Evolutionary conservation across 1,140 invertebrate species (phyloP).

Genomic region (Anoplolepis gracilipes): DNA sequence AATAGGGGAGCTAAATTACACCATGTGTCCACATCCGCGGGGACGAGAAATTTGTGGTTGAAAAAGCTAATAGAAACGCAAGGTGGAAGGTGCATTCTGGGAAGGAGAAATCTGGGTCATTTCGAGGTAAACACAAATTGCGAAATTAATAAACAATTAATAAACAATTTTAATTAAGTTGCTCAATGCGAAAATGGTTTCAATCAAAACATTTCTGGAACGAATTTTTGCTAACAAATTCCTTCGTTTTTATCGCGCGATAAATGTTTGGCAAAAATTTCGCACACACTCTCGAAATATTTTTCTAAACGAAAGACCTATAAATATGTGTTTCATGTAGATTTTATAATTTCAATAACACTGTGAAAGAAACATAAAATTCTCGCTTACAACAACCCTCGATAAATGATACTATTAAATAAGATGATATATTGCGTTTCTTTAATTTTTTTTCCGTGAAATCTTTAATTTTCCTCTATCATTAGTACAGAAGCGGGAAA

Average conservation of each 20-base stretch:
- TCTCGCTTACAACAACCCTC: too few species aligned
- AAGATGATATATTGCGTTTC: too few species aligned
- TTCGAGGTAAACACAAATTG: conserved; percentile 1
- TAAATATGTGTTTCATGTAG: too few species aligned
- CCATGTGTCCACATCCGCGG: conserved; percentile 47
- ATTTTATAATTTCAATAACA: too few species aligned
- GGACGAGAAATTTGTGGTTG: conserved; percentile 45
- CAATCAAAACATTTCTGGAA: not conserved
- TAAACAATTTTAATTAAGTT: conserved; percentile 11
- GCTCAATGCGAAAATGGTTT: not conserved
- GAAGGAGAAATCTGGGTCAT: conserved; percentile 14
- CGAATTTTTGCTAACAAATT: not conserved
- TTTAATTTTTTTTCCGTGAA: too few species aligned
- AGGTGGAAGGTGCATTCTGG: not conserved
- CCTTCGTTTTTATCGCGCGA: not conserved
- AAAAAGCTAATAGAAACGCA: conserved; percentile 22
- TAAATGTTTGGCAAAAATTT: not conserved
- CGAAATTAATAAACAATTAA: conserved; percentile 36
- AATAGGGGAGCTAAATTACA: conserved; percentile 56
- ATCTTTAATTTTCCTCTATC: conserved; percentile 2
- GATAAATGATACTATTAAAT: too few species aligned
- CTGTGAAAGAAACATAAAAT: too few species aligned
- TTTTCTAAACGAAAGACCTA: not conserved
- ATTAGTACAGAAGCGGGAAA: not conserved
- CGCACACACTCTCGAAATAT: conserved; percentile 11